Evolutionary conservation across 2,888 invertebrate species (phyloP).

Genomic region (Itoplectis maculator): DNA sequence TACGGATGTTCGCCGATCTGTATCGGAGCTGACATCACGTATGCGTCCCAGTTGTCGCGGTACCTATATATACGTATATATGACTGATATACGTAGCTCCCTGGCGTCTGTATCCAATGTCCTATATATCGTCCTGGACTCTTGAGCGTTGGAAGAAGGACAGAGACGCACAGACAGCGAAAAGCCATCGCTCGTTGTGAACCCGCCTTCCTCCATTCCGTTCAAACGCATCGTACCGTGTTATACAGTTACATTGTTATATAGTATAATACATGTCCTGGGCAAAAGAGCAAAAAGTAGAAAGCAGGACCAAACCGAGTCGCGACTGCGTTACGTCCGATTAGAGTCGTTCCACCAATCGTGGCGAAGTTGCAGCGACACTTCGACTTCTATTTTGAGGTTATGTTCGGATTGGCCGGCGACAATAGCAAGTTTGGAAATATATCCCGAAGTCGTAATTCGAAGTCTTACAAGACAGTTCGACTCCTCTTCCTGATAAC

Average conservation of each 20-base stretch:
- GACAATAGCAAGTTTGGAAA: too few relatives aligned
- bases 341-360: conserved; percentile 32
- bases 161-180: conserved; percentile 28
- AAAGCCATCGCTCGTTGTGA: conserved; percentile 51
- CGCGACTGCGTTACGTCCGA: conserved; percentile 56
- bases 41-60: conserved; percentile 2
- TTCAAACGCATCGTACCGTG: conserved; percentile 51
- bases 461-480: too few relatives aligned
- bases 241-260: too few relatives aligned
- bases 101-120: not conserved
- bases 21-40: conserved; percentile 45
- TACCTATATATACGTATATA: not conserved
- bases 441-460: not conserved
- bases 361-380: too few relatives aligned
- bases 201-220: conserved; percentile 45
- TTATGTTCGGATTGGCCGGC: too few relatives aligned
- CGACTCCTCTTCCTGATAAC: too few relatives aligned
- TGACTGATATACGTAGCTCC: not conserved
- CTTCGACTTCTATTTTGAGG: too few relatives aligned
- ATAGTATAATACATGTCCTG: conserved; percentile 38
- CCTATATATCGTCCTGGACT: conserved; percentile 31
- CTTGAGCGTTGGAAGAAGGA: conserved; percentile 7
- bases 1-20: conserved; percentile 40
- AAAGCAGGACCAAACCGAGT: conserved; percentile 60
- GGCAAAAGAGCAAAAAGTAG: conserved; percentile 53